These are phyloP conservation scores for Apis cerana DNA, from an alignment of 1,140 invertebrate genomes.

Conservation along the genomic window DNA sequence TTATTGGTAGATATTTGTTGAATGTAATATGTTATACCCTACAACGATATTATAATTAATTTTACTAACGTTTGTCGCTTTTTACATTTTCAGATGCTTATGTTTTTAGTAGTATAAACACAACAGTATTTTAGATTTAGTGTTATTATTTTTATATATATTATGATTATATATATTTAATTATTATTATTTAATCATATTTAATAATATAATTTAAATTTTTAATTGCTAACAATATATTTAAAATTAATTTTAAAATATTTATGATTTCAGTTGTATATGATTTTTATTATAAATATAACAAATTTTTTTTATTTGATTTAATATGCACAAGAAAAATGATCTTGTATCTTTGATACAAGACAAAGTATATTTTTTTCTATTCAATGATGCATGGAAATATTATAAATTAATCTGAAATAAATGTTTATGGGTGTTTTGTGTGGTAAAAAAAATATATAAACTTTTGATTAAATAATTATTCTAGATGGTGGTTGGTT, in stretches of 20 bases:
- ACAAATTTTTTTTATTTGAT: constrained; percentile 18
- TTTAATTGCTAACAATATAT: constrained; percentile 21
- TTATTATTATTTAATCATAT: constrained; percentile 30
- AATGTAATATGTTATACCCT: constrained; percentile 44
- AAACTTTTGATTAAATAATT: constrained; percentile 47
- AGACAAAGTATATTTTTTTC: constrained; percentile 4
- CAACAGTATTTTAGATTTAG: too few relatives aligned
- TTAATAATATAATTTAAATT: constrained; percentile 8
- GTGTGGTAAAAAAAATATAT: constrained; percentile 42
- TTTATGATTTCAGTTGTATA: background rate
- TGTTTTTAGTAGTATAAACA: constrained; percentile 10
- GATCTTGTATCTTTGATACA: constrained; percentile 2
- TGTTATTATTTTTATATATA: constrained; percentile 10
- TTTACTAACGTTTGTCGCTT: constrained; percentile 50
- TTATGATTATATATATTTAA: constrained; percentile 21
- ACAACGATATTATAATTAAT: constrained; percentile 23
- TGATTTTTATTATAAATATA: constrained; percentile 9
- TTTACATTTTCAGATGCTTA: constrained; percentile 52
- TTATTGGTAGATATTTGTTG: constrained; percentile 63
- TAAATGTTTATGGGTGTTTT: constrained; percentile 51
- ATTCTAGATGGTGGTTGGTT: constrained; percentile 73
- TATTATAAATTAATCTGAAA: constrained; percentile 36
- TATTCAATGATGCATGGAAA: constrained; percentile 49
- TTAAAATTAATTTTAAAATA: constrained; percentile 6
- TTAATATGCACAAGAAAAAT: constrained; percentile 21